Base-by-base conservation (phyloP, 1,140 invertebrate species). In the Rhagoletis pomonella region DNA sequence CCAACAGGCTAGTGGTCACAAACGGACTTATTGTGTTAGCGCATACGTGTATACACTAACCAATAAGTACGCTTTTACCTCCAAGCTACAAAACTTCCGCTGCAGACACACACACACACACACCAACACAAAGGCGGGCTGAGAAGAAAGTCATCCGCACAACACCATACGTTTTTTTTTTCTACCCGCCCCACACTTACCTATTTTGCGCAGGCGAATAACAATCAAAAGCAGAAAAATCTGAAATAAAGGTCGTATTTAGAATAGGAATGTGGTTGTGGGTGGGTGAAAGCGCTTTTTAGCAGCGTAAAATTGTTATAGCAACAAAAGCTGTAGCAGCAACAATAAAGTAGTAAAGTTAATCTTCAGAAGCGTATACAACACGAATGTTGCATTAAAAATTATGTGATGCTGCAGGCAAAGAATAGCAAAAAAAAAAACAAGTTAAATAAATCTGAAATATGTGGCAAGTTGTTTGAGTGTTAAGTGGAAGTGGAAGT, bases 281-380 rank as follows among this genome's bases (percentile, higher is more conserved):
- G 50, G 47, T 19, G 42, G 47, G 17, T 17, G 69, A 5, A 77
- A 77, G 47, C 39, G 17, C 44, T 81, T 81, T 81, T 55, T 19
- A 81, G 73, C 73, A 55, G 73, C 73, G 7, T 58, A 58, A 81
- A 85, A 85, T 85, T 62, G 84, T 85, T 29, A 85, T 19, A 42
- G 58, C 81, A 42, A 85, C n/a, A 85, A 85, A n/a, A 14, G 44
- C 69, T 14, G 39, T 19, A 42, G n/a, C 73, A 81, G 59, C 59
- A 62, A 29, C 84, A 85, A 85, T 85, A 85, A 85, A 85, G 84
- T 85, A 85, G 84, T 85, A 62, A 85, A 85, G 84, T 85, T 85
- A 85, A 85, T 85, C 84, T 62, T 60, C 12, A 42, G 42, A 42
- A 55, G 55, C 84, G 29, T 29, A 47, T 85, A 85, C 84, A 85